Evolutionary conservation across 2,888 invertebrate species (phyloP), one percentile per base, ranked within the genome.

Genomic region (Microctonus hyperodae): DNA sequence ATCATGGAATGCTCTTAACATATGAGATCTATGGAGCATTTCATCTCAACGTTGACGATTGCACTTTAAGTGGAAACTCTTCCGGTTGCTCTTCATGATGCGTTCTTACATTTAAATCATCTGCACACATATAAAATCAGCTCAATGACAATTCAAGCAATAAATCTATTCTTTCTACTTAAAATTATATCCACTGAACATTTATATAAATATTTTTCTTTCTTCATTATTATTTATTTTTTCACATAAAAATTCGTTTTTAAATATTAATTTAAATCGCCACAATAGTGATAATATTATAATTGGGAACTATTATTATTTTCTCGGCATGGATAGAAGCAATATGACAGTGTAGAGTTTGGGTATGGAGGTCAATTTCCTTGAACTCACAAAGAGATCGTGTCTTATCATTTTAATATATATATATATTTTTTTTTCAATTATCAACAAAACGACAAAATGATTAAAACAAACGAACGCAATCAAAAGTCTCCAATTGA

Each of bases 341-440:
- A n/a, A n/a, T n/a, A n/a, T 28, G 48, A 40, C 48, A 37, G 37
- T 50, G 20, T 20, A 63, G 64, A 71, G 55, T 70, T 70, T 71
- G 48, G 66, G 31, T 64, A 67, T 44, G 7, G 55, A 67, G 75
- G 73, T 73, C 73, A 55, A 64, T 55, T 60, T 69, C 67, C 69
- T 70, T 74, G 75, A 75, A 67, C 74, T 44, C 40, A 16, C 40
- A n/a, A 63, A 58, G 40, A 51, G 28, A 44, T 44, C 44, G 10
- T 37, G 25, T 50, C 64, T 73, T 73, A 72, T 72, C 71, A 40
- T 48, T 37, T 40, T 70, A 51, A 37, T 58, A n/a, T n/a, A n/a
- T n/a, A n/a, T n/a, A n/a, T n/a, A n/a, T n/a, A n/a, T n/a, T n/a
- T 58, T 57, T 35, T 35, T 35, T 44, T 44, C 7, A n/a, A 20